Base-by-base conservation (phyloP, 2,888 invertebrate species). In the Zaprionus obscuricornis region DNA sequence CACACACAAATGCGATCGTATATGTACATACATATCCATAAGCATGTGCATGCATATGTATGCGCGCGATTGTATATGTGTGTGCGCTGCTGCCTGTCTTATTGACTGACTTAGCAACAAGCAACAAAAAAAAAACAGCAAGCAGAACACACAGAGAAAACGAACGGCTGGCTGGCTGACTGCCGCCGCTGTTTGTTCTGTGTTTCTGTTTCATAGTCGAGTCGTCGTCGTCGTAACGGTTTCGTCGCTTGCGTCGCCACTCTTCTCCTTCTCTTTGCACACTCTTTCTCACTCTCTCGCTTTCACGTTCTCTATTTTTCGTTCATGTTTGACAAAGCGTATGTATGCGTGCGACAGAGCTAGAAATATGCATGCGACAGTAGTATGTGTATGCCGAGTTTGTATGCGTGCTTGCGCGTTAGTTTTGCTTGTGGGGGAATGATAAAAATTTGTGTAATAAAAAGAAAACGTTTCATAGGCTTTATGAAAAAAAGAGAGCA, bases 71-170 rank as follows among this genome's bases (percentile, higher is more conserved):
- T 11, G 33, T 29, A 14, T 42, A 17, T 29, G 33, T 16, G 37
- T 42, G 33, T 36, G 46, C 20, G n/a, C 14, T 13, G 13, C 37
- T 37, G 47, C 18, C 29, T 27, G 26, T 59, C 54, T 76, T 76
- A 77, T 74, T 65, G 71, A 78, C 66, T 63, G 69, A 79, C 86
- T 79, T 79, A 72, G 78, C 86, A 79, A 79, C 85, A 85, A 69
- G 70, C 46, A 70, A 45, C 59, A 63, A 51, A 55, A 52, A 77
- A 57, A 49, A 57, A 66, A 51, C 51, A 58, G 60, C n/a, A 58
- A 68, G 66, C 60, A 43, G 57, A 46, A 8, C 18, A 24, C 6
- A 8, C n/a, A n/a, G n/a, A n/a, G n/a, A n/a, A n/a, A n/a, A n/a
- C n/a, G n/a, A n/a, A n/a, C n/a, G n/a, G n/a, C n/a, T n/a, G n/a